These are phyloP conservation scores for Caenorhabditis japonica DNA, from an alignment of 2,888 invertebrate genomes.

Conservation along the genomic window DNA sequence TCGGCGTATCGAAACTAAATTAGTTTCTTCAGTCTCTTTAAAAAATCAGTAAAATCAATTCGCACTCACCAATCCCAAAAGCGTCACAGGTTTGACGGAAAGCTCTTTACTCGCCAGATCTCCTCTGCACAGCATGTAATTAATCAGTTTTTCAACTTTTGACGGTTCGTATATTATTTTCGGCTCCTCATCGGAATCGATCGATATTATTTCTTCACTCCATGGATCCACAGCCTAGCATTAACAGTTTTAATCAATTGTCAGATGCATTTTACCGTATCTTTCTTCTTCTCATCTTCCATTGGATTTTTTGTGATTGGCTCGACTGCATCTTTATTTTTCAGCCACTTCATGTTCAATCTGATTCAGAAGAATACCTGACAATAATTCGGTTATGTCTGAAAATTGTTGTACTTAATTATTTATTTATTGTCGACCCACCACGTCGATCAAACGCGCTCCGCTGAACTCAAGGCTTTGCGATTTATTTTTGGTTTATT, in stretches of 20 bases:
- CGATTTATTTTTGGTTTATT: too few relatives aligned
- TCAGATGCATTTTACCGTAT: too few relatives aligned
- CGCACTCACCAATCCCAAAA: constrained; percentile 57
- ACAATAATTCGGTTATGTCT: constrained; percentile 17
- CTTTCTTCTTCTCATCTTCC: constrained; percentile 24
- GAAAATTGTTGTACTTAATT: neutral
- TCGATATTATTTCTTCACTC: constrained; percentile 23
- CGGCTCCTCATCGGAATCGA: constrained; percentile 62
- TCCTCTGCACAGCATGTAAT: constrained; percentile 60
- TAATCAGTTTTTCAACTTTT: constrained; percentile 57
- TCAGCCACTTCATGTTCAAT: constrained; percentile 35
- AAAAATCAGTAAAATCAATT: too few relatives aligned
- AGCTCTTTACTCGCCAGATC: constrained; percentile 62
- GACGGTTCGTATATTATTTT: constrained; percentile 58
- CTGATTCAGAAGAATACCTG: constrained; percentile 40
- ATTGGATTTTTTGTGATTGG: constrained; percentile 16
- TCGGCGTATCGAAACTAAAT: constrained; percentile 67
- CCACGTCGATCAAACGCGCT: too few relatives aligned
- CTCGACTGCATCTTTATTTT: constrained; percentile 24
- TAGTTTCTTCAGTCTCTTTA: neutral
- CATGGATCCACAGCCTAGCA: constrained; percentile 30
- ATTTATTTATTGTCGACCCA: too few relatives aligned
- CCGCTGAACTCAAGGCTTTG: too few relatives aligned
- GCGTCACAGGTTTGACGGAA: constrained; percentile 58
- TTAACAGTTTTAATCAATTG: too few relatives aligned